phyloP scores from a whole-genome alignment of 2,888 invertebrate species.

The Apantesis nais region DNA sequence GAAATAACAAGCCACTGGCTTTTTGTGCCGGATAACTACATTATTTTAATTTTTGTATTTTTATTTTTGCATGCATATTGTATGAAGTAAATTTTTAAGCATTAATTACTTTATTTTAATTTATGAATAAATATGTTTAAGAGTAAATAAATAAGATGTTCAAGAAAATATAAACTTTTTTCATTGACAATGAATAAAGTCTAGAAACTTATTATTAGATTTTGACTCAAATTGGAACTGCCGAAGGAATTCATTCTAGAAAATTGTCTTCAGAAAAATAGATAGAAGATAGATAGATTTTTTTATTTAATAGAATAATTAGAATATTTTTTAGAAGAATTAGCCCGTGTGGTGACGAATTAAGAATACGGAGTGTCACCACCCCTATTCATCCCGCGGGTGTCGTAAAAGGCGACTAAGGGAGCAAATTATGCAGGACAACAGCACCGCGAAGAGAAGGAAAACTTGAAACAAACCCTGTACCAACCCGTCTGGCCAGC shows the following conservation, averaged over 20 bases:
- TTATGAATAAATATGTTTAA: background rate
- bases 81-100: background rate
- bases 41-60: slow-evolving; percentile 32
- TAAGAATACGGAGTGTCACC: no score
- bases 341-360: no score
- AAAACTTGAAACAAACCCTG: no score
- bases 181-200: background rate
- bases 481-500: no score
- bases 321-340: no score
- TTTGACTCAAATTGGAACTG: background rate
- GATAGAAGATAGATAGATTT: no score
- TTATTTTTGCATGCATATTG: slow-evolving; percentile 2
- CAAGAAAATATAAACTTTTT: background rate
- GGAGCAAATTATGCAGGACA: no score
- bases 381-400: no score
- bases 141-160: background rate
- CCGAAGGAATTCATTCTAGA: background rate
- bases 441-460: no score
- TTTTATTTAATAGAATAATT: no score
- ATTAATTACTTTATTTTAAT: background rate
- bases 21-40: slow-evolving; percentile 45
- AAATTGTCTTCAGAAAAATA: background rate
- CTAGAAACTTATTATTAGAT: background rate
- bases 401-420: no score
- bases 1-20: slow-evolving; percentile 62